Conservation (phyloP, 1,140 invertebrate species). For the Hyles euphorbiae region DNA sequence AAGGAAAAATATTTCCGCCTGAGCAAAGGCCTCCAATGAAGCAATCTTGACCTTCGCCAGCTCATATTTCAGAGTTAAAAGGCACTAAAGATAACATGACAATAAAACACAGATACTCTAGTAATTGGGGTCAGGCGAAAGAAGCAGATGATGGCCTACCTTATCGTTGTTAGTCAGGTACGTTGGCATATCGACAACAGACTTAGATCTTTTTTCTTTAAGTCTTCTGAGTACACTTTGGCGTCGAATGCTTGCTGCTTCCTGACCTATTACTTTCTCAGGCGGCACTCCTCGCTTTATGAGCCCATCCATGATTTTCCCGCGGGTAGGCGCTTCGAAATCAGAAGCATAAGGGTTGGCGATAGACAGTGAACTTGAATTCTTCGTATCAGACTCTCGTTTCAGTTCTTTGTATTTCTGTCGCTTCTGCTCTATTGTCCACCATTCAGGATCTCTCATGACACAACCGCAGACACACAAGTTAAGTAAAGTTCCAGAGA, state of each 20-base stretch:
- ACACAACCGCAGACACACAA: slow-evolving; percentile 92
- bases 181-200: slow-evolving; percentile 84
- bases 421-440: slow-evolving; percentile 79
- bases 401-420: slow-evolving; percentile 36
- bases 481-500: slow-evolving; percentile 90
- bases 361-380: slow-evolving; percentile 68
- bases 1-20: slow-evolving; percentile 2
- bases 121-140: slow-evolving; percentile 2
- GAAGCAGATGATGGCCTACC: slow-evolving; percentile 55
- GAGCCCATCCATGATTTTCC: slow-evolving; percentile 63
- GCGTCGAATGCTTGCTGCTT: slow-evolving; percentile 75
- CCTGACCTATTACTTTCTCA: slow-evolving; percentile 80
- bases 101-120: slow-evolving; percentile 5
- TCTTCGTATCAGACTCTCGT: slow-evolving; percentile 43
- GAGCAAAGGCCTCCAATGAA: slow-evolving; percentile 3
- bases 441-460: slow-evolving; percentile 91
- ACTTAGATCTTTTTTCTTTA: slow-evolving; percentile 56
- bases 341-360: slow-evolving; percentile 57
- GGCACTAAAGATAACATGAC: not conserved
- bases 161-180: slow-evolving; percentile 82
- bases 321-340: slow-evolving; percentile 40
- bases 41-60: slow-evolving; percentile 3
- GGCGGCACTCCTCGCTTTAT: slow-evolving; percentile 80
- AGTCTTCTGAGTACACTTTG: slow-evolving; percentile 46
- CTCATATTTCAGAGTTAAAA: not conserved